These are phyloP conservation scores for Tetropium fuscum DNA, from an alignment of 2,888 invertebrate genomes.

Conservation along the genomic window DNA sequence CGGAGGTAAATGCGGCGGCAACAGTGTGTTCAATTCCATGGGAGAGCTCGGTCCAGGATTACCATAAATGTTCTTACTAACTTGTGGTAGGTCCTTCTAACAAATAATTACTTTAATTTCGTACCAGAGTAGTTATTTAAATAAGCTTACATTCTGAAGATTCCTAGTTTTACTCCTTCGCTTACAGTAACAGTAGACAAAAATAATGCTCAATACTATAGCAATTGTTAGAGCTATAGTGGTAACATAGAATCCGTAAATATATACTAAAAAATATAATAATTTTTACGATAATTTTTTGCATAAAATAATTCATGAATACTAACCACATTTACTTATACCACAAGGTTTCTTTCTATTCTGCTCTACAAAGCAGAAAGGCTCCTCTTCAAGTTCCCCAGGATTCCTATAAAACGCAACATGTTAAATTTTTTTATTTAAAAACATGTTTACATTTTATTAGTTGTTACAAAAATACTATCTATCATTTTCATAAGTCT, in stretches of 20 bases:
- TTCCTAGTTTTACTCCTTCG: slow-evolving; percentile 67
- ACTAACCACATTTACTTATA: slow-evolving; percentile 86
- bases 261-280: slow-evolving; percentile 72
- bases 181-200: slow-evolving; percentile 75
- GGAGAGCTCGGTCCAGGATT: slow-evolving; percentile 78
- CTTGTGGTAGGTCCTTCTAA: slow-evolving; percentile 76
- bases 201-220: slow-evolving; percentile 69
- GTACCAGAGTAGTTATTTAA: not conserved
- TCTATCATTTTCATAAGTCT: too few species aligned
- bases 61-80: slow-evolving; percentile 85
- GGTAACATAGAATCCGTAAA: slow-evolving; percentile 85
- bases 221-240: slow-evolving; percentile 71
- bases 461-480: too few species aligned
- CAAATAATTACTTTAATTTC: slow-evolving; percentile 2
- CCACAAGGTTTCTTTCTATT: slow-evolving; percentile 85
- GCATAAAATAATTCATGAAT: not conserved
- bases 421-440: too few species aligned
- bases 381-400: slow-evolving; percentile 80
- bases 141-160: slow-evolving; percentile 71
- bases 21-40: slow-evolving; percentile 86
- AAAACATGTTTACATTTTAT: too few species aligned
- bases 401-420: slow-evolving; percentile 96
- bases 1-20: slow-evolving; percentile 71
- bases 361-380: slow-evolving; percentile 91
- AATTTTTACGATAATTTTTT: not conserved